Evolutionary conservation across 1,140 invertebrate species (phyloP).

Genomic region (Lepidostoma basale): DNA sequence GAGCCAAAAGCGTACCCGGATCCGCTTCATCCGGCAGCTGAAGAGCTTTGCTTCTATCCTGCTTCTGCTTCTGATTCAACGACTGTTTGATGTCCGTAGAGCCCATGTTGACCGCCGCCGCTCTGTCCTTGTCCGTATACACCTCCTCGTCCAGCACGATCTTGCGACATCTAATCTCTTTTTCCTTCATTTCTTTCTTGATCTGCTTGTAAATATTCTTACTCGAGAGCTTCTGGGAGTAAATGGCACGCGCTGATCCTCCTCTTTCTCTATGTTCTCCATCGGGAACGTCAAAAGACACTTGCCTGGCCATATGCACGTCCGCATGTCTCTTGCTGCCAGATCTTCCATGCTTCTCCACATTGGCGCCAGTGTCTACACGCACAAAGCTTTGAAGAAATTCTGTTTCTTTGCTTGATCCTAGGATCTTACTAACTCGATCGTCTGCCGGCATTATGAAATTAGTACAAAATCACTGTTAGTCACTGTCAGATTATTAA

Average conservation of each 20-base stretch:
- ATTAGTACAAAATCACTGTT: background rate
- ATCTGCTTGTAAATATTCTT: conserved; percentile 53
- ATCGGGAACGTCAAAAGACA: conserved; percentile 51
- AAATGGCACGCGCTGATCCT: conserved; percentile 33
- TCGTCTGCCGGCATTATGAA: conserved; percentile 48
- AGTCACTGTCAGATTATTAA: no score
- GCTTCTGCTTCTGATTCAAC: conserved; percentile 77
- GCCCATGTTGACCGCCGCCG: conserved; percentile 85
- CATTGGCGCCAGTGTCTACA: conserved; percentile 62
- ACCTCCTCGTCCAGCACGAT: conserved; percentile 73
- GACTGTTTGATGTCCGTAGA: conserved; percentile 84
- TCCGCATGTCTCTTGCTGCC: conserved; percentile 48
- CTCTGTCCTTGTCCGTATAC: conserved; percentile 89
- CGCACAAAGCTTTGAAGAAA: conserved; percentile 77
- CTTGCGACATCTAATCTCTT: conserved; percentile 62
- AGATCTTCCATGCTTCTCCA: conserved; percentile 42
- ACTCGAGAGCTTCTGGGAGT: conserved; percentile 43
- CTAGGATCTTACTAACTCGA: conserved; percentile 61
- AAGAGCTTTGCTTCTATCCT: conserved; percentile 74
- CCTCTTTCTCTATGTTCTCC: conserved; percentile 49
- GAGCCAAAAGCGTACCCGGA: conserved; percentile 72
- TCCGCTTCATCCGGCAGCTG: conserved; percentile 81
- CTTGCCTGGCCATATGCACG: conserved; percentile 53
- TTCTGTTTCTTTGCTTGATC: conserved; percentile 71
- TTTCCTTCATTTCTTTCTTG: conserved; percentile 51